Conservation (phyloP, 2,797 vertebrate genomes). For the Meriones psammophilus region DNA sequence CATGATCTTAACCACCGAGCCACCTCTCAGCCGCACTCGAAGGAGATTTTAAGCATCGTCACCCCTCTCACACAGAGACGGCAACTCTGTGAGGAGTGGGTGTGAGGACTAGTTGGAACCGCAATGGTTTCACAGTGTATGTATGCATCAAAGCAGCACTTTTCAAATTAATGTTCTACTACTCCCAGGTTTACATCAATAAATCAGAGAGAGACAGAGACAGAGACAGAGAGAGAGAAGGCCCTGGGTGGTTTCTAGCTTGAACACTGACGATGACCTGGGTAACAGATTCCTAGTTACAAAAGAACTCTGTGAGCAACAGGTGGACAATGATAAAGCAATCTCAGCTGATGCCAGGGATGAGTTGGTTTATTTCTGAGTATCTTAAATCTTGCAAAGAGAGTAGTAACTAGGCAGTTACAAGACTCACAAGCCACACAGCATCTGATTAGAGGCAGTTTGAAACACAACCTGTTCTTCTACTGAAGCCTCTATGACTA, state of each 20-base stretch:
- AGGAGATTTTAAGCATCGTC: neutral
- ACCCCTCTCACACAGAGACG: neutral
- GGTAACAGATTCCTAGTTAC: neutral
- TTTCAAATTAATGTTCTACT: neutral
- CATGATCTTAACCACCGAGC: neutral
- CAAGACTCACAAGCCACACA: neutral
- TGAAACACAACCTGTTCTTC: neutral
- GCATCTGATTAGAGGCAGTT: neutral
- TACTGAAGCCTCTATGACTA: neutral
- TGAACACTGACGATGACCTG: neutral
- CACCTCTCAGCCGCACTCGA: neutral
- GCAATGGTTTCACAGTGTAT: neutral
- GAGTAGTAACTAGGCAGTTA: neutral
- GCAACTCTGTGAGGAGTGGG: neutral
- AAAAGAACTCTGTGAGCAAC: neutral
- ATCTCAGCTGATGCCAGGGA: neutral
- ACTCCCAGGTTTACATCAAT: neutral
- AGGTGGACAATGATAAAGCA: neutral
- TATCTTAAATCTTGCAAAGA: slow-evolving; percentile 23
- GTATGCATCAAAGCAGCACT: neutral
- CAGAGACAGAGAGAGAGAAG: neutral
- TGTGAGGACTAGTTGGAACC: neutral
- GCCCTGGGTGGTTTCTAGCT: neutral
- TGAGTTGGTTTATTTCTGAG: neutral
- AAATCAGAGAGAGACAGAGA: neutral